A percentile compares a stretch with the other conserved stretches of the same genome.
Evolutionary conservation across 2,888 invertebrate species (phyloP).

Genomic region (Andrena minutula): DNA sequence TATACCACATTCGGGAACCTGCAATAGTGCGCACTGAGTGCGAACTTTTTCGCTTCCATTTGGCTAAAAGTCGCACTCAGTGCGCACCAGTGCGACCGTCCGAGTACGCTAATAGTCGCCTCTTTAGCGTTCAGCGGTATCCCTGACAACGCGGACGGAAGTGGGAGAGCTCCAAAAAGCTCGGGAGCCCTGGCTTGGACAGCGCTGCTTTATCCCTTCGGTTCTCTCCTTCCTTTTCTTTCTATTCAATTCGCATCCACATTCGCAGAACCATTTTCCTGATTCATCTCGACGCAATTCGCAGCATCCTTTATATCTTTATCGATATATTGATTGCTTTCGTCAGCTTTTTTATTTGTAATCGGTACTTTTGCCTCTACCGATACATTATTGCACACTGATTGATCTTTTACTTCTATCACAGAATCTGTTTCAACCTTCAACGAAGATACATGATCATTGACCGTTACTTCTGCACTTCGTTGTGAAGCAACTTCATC

Average conservation of each 20-base stretch:
- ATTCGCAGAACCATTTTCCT: conserved; percentile 15
- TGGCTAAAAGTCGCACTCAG: no score
- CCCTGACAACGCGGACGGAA: no score
- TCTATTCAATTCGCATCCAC: conserved; percentile 8
- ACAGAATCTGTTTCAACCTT: conserved; percentile 49
- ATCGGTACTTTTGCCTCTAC: not conserved
- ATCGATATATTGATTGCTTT: conserved; percentile 3
- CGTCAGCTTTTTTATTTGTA: not conserved
- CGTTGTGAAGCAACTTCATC: conserved; percentile 23
- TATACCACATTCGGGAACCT: no score
- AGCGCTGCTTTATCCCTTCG: not conserved
- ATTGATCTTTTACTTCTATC: conserved; percentile 53
- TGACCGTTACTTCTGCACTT: conserved; percentile 8
- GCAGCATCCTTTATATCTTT: conserved; percentile 3
- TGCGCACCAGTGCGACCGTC: no score
- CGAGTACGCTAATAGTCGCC: no score
- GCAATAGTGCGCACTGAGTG: no score
- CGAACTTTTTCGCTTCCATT: no score
- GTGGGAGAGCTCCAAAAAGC: no score
- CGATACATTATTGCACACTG: conserved; percentile 17
- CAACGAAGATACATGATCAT: conserved; percentile 21
- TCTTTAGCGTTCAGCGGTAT: no score
- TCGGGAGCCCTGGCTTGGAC: no score
- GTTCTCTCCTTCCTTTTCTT: conserved; percentile 11
- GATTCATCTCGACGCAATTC: conserved; percentile 8